Percentiles rank a stretch among this genome's conserved stretches.
Conservation (phyloP, 1,140 invertebrate species). For the Adelges cooleyi region DNA sequence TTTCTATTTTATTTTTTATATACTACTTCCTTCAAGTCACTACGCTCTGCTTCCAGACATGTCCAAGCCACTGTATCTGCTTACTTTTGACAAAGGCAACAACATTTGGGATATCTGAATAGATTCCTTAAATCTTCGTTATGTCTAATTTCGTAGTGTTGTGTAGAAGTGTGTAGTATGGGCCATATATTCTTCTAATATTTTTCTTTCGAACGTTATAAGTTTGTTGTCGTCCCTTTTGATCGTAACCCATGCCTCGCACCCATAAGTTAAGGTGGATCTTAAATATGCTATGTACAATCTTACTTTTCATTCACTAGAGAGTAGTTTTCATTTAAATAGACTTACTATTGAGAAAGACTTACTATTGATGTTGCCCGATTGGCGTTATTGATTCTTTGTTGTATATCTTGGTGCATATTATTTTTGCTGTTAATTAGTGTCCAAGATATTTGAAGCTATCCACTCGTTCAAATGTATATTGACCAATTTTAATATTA, state of each 20-base stretch:
- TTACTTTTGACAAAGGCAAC: neutral
- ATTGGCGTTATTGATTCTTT: neutral
- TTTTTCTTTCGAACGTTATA: neutral
- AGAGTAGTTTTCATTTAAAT: neutral
- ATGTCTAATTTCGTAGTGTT: neutral
- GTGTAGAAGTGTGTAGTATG: constrained; percentile 28
- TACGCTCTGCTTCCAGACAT: neutral
- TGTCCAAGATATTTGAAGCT: neutral
- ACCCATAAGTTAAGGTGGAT: neutral
- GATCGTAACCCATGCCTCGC: neutral
- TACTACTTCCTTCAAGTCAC: neutral
- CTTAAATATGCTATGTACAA: no score
- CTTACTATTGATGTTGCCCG: no score
- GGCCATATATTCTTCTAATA: neutral
- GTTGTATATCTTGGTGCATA: neutral
- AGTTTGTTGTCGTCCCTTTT: neutral
- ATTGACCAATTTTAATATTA: no score
- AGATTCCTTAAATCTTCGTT: neutral
- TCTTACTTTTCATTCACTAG: neutral
- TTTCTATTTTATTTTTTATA: constrained; percentile 26
- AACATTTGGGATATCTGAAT: neutral
- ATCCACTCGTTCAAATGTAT: neutral
- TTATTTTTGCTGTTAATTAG: neutral
- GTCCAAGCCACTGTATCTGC: neutral
- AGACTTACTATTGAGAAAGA: neutral